Conservation (phyloP, 2,888 invertebrate genomes). For the Autographa gamma region DNA sequence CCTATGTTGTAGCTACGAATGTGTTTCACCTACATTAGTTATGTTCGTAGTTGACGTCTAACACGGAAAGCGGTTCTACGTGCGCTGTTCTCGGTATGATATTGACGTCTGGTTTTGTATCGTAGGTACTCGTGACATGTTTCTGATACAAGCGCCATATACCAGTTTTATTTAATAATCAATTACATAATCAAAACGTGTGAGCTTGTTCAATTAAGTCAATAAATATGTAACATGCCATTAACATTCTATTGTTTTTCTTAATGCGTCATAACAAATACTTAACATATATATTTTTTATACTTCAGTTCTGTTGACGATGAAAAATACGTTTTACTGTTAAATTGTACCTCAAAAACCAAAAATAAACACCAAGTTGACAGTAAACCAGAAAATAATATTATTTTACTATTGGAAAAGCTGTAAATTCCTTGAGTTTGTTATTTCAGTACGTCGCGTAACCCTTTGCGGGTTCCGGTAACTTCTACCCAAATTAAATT, state of each 20-base stretch:
- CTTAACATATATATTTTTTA: conserved; percentile 5
- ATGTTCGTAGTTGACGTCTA: background rate
- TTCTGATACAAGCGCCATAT: conserved; percentile 17
- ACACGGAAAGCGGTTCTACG: conserved; percentile 16
- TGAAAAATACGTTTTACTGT: background rate
- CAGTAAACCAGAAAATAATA: conserved; percentile 1
- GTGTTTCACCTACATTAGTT: background rate
- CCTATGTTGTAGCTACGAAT: background rate
- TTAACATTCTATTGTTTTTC: conserved; percentile 24
- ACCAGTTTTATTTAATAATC: conserved; percentile 28
- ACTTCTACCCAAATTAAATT: conserved; percentile 30
- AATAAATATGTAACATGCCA: conserved; percentile 39
- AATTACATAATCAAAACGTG: conserved; percentile 31
- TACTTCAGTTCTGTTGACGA: background rate
- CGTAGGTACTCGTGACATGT: conserved; percentile 13
- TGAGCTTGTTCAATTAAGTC: conserved; percentile 37
- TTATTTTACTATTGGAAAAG: conserved; percentile 2
- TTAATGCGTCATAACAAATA: conserved; percentile 13
- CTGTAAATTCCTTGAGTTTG: conserved; percentile 15
- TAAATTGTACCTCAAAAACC: background rate
- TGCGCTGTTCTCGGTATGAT: conserved; percentile 6
- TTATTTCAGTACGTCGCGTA: conserved; percentile 9
- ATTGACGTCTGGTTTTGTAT: conserved; percentile 13
- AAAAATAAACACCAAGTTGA: background rate
- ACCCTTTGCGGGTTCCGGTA: conserved; percentile 12